Evolutionary conservation across 2,888 invertebrate genomes (phyloP).

Genomic region (Standfussiana lucernea): DNA sequence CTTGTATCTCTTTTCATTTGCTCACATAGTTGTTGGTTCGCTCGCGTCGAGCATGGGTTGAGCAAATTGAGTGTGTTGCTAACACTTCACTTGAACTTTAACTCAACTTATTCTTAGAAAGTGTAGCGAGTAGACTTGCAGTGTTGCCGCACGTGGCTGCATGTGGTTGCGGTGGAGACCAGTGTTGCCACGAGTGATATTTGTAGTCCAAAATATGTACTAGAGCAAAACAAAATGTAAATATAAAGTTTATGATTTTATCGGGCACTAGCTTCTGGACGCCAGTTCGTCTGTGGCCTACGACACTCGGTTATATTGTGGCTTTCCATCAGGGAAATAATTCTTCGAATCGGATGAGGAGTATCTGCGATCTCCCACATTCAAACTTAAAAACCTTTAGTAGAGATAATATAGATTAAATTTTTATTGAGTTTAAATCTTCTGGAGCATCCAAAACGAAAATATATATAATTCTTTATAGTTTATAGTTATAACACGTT

Average conservation of each 20-base stretch:
- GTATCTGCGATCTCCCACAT: no score
- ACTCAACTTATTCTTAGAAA: conserved; percentile 28
- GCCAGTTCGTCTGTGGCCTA: background rate
- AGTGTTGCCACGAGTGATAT: background rate
- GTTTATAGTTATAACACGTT: background rate
- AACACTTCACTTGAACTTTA: conserved; percentile 29
- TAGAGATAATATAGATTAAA: no score
- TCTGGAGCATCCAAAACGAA: no score
- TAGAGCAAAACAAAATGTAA: background rate
- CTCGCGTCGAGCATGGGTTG: conserved; percentile 6
- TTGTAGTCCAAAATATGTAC: background rate
- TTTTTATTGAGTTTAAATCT: no score
- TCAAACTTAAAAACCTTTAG: no score
- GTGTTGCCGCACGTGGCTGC: conserved; percentile 15
- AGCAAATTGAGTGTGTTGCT: conserved; percentile 10
- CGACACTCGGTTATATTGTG: background rate
- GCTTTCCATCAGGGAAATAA: background rate
- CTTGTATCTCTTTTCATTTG: conserved; percentile 15
- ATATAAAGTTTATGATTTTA: background rate
- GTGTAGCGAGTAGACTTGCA: conserved; percentile 26
- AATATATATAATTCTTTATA: background rate
- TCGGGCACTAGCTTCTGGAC: background rate
- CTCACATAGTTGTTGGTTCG: background rate
- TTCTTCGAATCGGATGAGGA: no score
- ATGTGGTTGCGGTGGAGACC: background rate